Conservation (phyloP, 1,140 invertebrate genomes). For the Sesamia nonagrioides region DNA sequence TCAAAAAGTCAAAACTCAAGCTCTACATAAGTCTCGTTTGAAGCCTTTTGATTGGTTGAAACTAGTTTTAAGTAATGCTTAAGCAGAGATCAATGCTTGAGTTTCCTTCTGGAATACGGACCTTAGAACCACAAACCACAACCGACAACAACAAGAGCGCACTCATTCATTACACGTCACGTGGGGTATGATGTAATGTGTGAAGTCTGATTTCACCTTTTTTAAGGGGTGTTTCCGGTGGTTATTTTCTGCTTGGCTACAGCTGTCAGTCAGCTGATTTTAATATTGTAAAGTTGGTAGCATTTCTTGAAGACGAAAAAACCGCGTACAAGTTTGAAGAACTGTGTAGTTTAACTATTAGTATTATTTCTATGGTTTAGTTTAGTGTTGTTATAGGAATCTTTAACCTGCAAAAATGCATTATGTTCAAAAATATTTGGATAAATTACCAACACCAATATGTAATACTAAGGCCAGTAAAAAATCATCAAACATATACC, state of each 20-base stretch:
- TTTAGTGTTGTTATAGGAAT: neutral
- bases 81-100: no score
- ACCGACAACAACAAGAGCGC: no score
- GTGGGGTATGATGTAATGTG: no score
- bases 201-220: no score
- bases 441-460: slow-evolving; percentile 76
- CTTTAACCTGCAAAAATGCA: slow-evolving; percentile 66
- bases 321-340: slow-evolving; percentile 56
- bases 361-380: slow-evolving; percentile 34
- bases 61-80: no score
- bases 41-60: no score
- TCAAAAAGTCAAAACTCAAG: no score
- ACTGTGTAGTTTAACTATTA: slow-evolving; percentile 45
- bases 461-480: slow-evolving; percentile 66
- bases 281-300: slow-evolving; percentile 71
- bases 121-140: no score
- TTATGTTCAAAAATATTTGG: slow-evolving; percentile 82
- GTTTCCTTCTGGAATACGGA: no score
- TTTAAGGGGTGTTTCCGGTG: neutral
- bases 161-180: no score
- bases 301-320: slow-evolving; percentile 65
- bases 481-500: slow-evolving; percentile 86
- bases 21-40: no score
- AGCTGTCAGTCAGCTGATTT: slow-evolving; percentile 79
- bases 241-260: neutral